Percentiles rank a stretch among this genome's conserved stretches.
These are phyloP conservation scores for Prionace glauca DNA, from an alignment of 2,797 vertebrate species.

Conservation along the genomic window DNA sequence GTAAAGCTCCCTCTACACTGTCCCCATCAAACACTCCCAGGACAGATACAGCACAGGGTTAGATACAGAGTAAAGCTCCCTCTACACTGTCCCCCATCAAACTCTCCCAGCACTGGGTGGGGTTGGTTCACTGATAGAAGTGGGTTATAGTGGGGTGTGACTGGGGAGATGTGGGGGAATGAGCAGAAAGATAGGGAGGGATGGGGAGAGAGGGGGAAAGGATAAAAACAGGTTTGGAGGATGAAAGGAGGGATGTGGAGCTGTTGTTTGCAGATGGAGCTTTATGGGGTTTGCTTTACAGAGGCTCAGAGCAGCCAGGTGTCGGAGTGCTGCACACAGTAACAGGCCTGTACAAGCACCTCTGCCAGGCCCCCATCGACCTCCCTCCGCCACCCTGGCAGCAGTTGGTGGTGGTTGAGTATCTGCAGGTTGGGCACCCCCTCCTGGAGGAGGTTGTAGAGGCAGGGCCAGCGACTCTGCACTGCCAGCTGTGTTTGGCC, in stretches of 20 bases:
- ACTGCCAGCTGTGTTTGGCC: slow-evolving; percentile 64
- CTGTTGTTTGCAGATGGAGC: slow-evolving; percentile 39
- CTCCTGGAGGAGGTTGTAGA: slow-evolving; percentile 67
- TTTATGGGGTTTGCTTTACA: not conserved
- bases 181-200: slow-evolving; percentile 19
- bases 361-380: slow-evolving; percentile 61
- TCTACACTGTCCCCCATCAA: no score
- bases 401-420: slow-evolving; percentile 68
- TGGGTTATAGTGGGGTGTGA: not conserved
- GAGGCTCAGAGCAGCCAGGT: slow-evolving; percentile 58
- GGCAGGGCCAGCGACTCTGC: slow-evolving; percentile 72
- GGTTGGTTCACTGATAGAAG: no score
- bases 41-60: no score
- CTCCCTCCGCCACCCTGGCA: slow-evolving; percentile 64
- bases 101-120: no score
- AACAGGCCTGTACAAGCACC: slow-evolving; percentile 70
- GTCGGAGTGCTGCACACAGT: slow-evolving; percentile 72
- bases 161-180: no score
- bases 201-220: not conserved
- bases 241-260: slow-evolving; percentile 39
- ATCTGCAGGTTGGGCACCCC: slow-evolving; percentile 67
- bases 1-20: no score
- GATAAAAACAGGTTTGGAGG: not conserved
- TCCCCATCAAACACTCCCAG: no score
- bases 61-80: no score